Percentiles rank a stretch among this genome's conserved stretches.
Conservation (phyloP, 2,113 vertebrate species). For the Tetraodon nigroviridis region DNA sequence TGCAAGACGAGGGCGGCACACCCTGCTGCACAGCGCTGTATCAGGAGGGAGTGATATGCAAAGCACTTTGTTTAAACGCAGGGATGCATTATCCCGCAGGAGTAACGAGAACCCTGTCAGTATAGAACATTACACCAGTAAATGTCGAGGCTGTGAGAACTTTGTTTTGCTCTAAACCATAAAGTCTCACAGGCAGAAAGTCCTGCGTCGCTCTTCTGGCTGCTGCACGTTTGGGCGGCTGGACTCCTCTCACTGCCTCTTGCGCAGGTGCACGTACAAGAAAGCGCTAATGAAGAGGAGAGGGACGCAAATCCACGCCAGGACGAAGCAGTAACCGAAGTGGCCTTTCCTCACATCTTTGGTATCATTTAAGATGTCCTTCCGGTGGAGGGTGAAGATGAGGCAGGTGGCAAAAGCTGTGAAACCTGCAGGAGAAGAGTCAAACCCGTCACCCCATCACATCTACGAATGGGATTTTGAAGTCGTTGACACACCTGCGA, state of each 20-base stretch:
- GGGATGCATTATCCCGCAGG: not conserved
- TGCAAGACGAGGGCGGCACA: constrained; percentile 1
- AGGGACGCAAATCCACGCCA: constrained; percentile 84
- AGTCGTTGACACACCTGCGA: constrained; percentile 71
- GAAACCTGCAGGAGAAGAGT: constrained; percentile 65
- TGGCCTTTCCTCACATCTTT: constrained; percentile 62
- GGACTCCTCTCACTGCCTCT: constrained; percentile 69
- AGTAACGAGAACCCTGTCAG: not conserved
- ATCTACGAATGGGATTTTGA: not conserved
- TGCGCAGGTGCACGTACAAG: constrained; percentile 83
- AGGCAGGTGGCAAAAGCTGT: constrained; percentile 78
- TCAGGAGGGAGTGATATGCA: constrained; percentile 3
- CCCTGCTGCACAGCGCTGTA: not conserved
- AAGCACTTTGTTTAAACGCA: constrained; percentile 1
- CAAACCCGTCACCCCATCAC: not conserved
- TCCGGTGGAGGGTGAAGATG: constrained; percentile 79
- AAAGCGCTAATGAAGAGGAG: constrained; percentile 78
- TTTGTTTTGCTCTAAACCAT: not conserved
- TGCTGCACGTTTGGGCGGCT: not conserved
- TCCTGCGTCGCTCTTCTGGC: not conserved
- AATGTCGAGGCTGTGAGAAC: not conserved
- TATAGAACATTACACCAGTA: not conserved
- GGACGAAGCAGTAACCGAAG: constrained; percentile 83
- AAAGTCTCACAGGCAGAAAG: not conserved
- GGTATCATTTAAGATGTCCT: constrained; percentile 71